These are phyloP conservation scores for Actinia tenebrosa DNA, from an alignment of 64 coral and sea anemone species.

Conservation along the genomic window DNA sequence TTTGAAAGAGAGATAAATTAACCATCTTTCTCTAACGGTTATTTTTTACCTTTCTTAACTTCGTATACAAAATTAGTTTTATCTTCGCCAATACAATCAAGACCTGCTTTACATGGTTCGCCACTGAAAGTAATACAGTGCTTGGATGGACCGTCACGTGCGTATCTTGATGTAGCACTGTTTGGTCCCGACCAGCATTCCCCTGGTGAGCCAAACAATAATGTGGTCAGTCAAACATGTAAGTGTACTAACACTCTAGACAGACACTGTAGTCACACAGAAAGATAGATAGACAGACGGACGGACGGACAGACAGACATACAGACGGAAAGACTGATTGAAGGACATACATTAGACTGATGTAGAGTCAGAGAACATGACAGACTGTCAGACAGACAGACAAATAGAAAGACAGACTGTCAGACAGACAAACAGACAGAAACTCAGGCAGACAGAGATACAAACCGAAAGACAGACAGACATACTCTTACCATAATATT, in stretches of 20 bases:
- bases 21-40: background rate
- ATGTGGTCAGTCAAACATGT: no score
- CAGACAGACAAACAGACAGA: no score
- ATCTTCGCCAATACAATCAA: conserved; percentile 25
- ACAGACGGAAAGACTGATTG: no score
- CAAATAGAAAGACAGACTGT: no score
- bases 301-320: no score
- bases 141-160: background rate
- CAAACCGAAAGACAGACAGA: background rate
- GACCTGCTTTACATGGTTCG: background rate
- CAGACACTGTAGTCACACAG: no score
- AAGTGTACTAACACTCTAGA: no score
- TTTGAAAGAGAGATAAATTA: background rate
- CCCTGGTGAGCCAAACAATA: background rate
- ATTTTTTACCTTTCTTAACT: background rate
- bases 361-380: no score
- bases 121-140: background rate
- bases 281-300: no score
- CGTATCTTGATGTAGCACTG: background rate
- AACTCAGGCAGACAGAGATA: no score
- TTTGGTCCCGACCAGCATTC: conserved; percentile 7
- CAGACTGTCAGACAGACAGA: background rate
- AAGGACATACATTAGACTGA: no score
- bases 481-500: conserved; percentile 23
- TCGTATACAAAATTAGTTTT: background rate